These are phyloP conservation scores for Astreopora myriophthalma DNA, from an alignment of 64 coral and sea anemone species.

Conservation along the genomic window DNA sequence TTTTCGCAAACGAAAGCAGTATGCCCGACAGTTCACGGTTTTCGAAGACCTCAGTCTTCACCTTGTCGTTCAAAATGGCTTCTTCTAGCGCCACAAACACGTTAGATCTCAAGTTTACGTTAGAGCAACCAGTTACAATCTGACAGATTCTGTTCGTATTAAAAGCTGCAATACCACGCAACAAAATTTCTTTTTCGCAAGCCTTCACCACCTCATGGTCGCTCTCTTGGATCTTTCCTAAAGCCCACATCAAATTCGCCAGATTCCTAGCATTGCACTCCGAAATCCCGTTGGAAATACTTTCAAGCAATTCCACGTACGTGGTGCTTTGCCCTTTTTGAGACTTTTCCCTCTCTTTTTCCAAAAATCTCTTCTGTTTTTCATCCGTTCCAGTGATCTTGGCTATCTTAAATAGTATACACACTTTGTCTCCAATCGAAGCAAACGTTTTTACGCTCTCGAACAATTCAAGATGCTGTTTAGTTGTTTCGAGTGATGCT, in stretches of 20 bases:
- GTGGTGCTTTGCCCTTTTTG: not conserved
- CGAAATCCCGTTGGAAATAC: not conserved
- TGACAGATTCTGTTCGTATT: not conserved
- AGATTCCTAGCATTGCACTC: not conserved
- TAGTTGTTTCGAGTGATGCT: not conserved
- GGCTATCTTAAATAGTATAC: not conserved
- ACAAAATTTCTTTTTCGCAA: slow-evolving; percentile 5
- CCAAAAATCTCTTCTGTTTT: not conserved
- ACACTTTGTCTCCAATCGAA: not conserved
- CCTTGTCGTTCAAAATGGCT: slow-evolving; percentile 8
- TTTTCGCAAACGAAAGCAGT: not conserved
- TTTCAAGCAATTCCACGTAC: not conserved
- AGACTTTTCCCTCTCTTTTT: not conserved
- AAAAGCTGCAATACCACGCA: not conserved
- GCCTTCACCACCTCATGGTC: not conserved
- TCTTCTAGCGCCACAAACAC: not conserved
- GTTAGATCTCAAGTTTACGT: not conserved
- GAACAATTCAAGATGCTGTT: slow-evolving; percentile 1
- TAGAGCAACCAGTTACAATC: slow-evolving; percentile 1
- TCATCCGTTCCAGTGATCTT: slow-evolving; percentile 4
- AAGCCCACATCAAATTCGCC: slow-evolving; percentile 4
- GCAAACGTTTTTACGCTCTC: not conserved
- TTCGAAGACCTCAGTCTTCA: not conserved
- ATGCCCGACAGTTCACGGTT: slow-evolving; percentile 7
- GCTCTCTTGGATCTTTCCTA: slow-evolving; percentile 12